Conservation (phyloP, 2,797 vertebrate genomes). For the Sardinella longiceps region DNA sequence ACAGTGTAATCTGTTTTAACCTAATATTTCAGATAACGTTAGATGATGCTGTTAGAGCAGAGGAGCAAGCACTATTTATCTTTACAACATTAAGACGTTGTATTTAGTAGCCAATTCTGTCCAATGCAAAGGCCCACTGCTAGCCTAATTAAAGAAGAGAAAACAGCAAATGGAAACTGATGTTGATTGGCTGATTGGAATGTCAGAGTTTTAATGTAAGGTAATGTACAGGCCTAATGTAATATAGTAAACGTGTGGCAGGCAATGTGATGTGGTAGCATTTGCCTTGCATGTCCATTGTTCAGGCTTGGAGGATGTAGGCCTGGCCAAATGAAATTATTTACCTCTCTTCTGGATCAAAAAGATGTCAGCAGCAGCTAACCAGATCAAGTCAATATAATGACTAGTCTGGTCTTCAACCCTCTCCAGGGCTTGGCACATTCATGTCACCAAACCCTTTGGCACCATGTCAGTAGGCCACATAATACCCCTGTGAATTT, state of each 20-base stretch:
- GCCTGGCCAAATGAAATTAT: not conserved
- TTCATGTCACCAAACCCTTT: constrained; percentile 62
- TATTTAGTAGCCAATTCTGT: no score
- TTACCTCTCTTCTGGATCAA: not conserved
- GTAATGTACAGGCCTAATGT: not conserved
- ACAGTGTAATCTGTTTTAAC: no score
- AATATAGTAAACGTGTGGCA: not conserved
- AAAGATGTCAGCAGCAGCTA: constrained; percentile 40
- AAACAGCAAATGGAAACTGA: no score
- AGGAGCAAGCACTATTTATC: no score
- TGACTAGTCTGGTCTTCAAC: constrained; percentile 37
- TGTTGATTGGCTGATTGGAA: no score
- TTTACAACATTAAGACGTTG: no score
- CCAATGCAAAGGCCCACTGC: no score
- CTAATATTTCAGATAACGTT: no score
- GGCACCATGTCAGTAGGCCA: constrained; percentile 38
- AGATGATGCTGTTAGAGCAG: no score
- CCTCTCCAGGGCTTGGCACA: constrained; percentile 50
- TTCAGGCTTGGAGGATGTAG: not conserved
- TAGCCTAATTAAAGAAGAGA: no score
- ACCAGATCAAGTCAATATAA: constrained; percentile 65
- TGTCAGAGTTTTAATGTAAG: no score
- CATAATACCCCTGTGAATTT: constrained; percentile 34
- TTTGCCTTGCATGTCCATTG: not conserved
- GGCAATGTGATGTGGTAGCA: not conserved